phyloP scores from a whole-genome alignment of 2,888 invertebrate species.

The Gryllus longicercus region DNA sequence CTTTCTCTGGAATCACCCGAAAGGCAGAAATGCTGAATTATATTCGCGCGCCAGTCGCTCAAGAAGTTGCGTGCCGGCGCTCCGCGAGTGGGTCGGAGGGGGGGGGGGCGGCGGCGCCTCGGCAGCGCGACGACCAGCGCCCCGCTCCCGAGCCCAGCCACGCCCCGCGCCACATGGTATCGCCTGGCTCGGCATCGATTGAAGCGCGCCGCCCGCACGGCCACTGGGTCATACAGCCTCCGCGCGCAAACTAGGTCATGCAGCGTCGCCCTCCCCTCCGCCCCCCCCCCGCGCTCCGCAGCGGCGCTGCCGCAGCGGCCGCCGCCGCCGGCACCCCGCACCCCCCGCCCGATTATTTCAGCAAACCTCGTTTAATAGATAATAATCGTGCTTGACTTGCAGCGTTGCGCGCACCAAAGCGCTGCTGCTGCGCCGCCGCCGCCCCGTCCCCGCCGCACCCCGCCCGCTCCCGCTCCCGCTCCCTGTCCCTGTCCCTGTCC shows the following conservation, averaged over 20 bases:
- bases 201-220: neutral
- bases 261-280: neutral
- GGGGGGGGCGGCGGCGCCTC: neutral
- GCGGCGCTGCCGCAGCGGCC: neutral
- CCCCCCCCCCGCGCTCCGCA: neutral
- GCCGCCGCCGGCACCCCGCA: neutral
- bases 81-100: neutral
- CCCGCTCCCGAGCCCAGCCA: conserved; percentile 21
- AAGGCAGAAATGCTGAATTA: no score
- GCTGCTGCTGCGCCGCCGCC: no score
- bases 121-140: neutral
- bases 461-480: no score
- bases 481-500: no score
- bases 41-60: no score
- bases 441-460: no score
- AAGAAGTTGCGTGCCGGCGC: neutral
- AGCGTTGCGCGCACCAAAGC: neutral
- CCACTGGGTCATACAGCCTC: neutral
- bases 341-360: neutral
- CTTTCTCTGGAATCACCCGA: no score
- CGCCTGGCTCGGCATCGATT: conserved; percentile 25
- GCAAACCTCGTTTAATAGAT: conserved; percentile 17
- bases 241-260: neutral
- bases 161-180: conserved; percentile 32
- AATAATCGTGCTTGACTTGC: neutral